Evolutionary conservation across 2,888 invertebrate species (phyloP), one percentile per base, ranked within the genome.

Genomic region (Drosophila imparisetae): DNA sequence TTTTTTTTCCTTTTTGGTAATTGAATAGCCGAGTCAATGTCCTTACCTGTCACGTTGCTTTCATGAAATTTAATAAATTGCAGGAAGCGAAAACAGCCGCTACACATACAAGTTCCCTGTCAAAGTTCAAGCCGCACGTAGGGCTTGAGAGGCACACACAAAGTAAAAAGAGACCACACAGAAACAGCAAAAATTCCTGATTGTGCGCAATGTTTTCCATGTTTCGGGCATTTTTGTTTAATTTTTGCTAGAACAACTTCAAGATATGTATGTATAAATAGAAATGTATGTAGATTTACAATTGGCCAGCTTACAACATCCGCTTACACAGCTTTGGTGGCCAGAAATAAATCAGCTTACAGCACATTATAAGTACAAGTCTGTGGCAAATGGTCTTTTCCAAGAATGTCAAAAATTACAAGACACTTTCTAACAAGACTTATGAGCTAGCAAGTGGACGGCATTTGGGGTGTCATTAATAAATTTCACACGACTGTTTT

Each of bases 401-500:
- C 63, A 67, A 76, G 80, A 88, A 89, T 68, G 85, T 73, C 65
- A 67, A 57, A 70, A 62, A 69, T 68, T 74, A 68, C 68, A 72
- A 58, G 71, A 70, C 65, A 76, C 84, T 79, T 82, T 82, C 86
- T 78, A 73, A 72, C 75, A 78, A 70, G 84, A 76, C 75, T 69
- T 80, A 72, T 74, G 80, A 75, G 67, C 75, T 71, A 58, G 76
- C 74, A 71, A 72, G 66, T 72, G 63, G 52, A 71, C 65, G 60
- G 34, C 34, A 34, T 49, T 21, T 65, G 18, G 45, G 40, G 58
- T 72, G 61, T 45, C 70, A 69, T 79, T 83, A 81, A 86, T 86
- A 86, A 88, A 90, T 75, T 86, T 86, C 86, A 86, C 90, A 86
- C 86, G 90, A 83, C 60, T 74, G 71, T 83, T 84, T 89, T 84